Conservation (phyloP, 2,797 vertebrate species). For the Limnodromus scolopaceus region DNA sequence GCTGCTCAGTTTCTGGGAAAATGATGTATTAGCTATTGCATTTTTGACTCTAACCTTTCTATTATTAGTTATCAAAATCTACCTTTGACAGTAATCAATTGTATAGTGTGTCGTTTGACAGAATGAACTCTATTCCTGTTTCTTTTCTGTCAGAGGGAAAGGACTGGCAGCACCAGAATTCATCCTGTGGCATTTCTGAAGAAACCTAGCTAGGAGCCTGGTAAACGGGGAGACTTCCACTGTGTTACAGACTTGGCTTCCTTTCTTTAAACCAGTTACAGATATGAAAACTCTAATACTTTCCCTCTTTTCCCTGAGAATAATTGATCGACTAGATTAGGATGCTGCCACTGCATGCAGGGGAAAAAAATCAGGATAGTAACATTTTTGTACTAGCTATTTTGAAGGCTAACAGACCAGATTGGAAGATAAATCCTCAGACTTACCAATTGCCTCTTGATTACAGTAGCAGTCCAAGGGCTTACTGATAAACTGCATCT, state of each 20-base stretch:
- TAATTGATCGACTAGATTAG: background rate
- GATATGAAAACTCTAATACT: background rate
- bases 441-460: background rate
- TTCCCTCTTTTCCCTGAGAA: background rate
- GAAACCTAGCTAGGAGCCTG: background rate
- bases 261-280: background rate
- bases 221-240: background rate
- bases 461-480: background rate
- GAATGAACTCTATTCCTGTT: background rate
- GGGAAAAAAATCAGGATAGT: background rate
- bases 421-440: background rate
- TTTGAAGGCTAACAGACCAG: background rate
- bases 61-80: slow-evolving; percentile 33
- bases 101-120: background rate
- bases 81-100: background rate
- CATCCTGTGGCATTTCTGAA: background rate
- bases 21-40: background rate
- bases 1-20: background rate
- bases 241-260: background rate
- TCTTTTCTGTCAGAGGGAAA: background rate
- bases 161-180: background rate
- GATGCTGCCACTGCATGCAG: background rate
- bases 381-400: background rate
- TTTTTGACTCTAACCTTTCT: slow-evolving; percentile 51
- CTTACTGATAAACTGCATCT: background rate